Percentiles rank a stretch among this genome's conserved stretches.
Conservation (phyloP, 1,140 invertebrate species). For the Ips nitidus region DNA sequence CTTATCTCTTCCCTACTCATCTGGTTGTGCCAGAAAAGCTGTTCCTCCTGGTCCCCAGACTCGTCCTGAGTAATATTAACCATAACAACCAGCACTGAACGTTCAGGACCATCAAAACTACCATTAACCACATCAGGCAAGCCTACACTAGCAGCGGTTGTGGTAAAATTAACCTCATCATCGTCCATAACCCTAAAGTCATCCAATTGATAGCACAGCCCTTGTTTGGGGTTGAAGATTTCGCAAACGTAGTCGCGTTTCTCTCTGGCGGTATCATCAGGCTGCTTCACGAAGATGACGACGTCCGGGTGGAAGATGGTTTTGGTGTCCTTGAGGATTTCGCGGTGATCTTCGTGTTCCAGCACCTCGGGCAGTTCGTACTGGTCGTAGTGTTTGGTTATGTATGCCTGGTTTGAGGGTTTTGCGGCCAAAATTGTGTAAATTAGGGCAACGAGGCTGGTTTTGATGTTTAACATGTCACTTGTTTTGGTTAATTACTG, state of each 20-base stretch:
- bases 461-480: no score
- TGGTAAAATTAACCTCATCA: not conserved
- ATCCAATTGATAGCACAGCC: constrained; percentile 1
- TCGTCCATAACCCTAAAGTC: not conserved
- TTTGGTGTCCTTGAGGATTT: constrained; percentile 36
- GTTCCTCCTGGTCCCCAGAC: not conserved
- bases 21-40: constrained; percentile 29
- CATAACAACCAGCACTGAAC: not conserved
- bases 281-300: not conserved
- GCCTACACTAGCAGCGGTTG: not conserved
- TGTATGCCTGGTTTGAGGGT: not conserved
- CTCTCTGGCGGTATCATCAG: not conserved
- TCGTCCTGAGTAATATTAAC: not conserved
- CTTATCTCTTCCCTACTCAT: constrained; percentile 27
- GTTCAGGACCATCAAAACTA: not conserved
- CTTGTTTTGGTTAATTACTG: no score
- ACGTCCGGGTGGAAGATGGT: constrained; percentile 34
- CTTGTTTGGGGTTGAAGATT: not conserved
- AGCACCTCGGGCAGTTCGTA: constrained; percentile 34
- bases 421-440: no score
- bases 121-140: not conserved
- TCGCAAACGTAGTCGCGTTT: constrained; percentile 12
- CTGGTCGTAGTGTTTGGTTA: not conserved
- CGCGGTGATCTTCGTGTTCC: constrained; percentile 34
- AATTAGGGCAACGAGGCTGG: no score